Percentiles rank a stretch among this genome's conserved stretches.
Conservation (phyloP, 2,797 vertebrate genomes). For the Gila robusta region DNA sequence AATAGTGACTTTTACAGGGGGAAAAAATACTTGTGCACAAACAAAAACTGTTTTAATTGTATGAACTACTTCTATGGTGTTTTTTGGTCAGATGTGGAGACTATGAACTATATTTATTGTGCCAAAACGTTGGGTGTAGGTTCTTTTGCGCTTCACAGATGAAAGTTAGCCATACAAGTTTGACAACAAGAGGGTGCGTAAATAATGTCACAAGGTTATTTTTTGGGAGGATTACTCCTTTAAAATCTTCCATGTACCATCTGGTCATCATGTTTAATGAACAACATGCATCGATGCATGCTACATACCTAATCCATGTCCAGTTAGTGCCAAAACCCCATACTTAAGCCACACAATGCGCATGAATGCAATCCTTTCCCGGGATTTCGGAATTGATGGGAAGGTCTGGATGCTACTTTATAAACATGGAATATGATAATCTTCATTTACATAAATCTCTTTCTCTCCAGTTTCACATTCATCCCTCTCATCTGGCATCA, state of each 20-base stretch:
- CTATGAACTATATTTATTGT: not conserved
- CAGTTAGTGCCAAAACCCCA: slow-evolving; percentile 22
- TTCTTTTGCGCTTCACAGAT: not conserved
- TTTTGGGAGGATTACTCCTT: not conserved
- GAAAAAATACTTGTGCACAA: not conserved
- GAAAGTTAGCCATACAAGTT: not conserved
- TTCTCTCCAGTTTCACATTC: slow-evolving; percentile 45
- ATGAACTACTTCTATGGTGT: not conserved
- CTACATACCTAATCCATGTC: slow-evolving; percentile 28
- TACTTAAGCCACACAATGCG: slow-evolving; percentile 49
- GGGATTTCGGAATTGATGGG: slow-evolving; percentile 47
- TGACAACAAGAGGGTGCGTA: not conserved
- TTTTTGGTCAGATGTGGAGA: not conserved
- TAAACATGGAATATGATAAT: slow-evolving; percentile 63
- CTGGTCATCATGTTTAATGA: slow-evolving; percentile 17
- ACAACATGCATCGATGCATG: slow-evolving; percentile 31
- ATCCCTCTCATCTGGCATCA: slow-evolving; percentile 41
- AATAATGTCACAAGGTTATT: not conserved
- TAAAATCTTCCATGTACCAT: not conserved
- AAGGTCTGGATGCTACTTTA: slow-evolving; percentile 60
- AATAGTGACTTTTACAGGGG: not conserved
- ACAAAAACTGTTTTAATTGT: not conserved
- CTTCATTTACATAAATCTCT: slow-evolving; percentile 57
- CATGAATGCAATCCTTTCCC: slow-evolving; percentile 53
- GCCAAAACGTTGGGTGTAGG: not conserved